Evolutionary conservation across 2,113 vertebrate genomes (phyloP), one percentile per base, ranked within the genome.

Genomic region (Ciconia maguari): DNA sequence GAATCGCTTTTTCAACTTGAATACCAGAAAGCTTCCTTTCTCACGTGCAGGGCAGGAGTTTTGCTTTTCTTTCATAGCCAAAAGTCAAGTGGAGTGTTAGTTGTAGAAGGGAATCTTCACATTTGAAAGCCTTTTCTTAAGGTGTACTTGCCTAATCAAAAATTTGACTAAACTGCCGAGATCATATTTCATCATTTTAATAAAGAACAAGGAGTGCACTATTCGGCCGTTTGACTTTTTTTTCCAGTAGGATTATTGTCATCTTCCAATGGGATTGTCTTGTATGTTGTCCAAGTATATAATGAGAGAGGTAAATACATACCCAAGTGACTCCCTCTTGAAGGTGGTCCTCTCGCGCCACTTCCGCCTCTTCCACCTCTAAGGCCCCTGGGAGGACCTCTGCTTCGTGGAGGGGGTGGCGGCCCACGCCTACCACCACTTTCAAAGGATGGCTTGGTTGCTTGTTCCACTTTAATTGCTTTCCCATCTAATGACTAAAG

Each of bases 381-480:
- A 24, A 98, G 98, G 64, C 99, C 99, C 98, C 99, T 98, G 57
- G 99, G 98, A 88, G 98, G 98, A 83, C 99, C 99, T 70, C 99
- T 98, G 97, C 99, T 99, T 93, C 99, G 98, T 64, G 99, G 98
- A 97, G 99, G 98, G 93, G 99, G 98, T 38, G 98, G 98, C 15
- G 98, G 99, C 58, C 99, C 99, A 81, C 99, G 99, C 46, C 99
- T 99, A 60, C 98, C 98, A 84, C 98, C 97, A 93, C 98, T 98
- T 97, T 99, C 99, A 98, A 99, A 99, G 91, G 99, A 98, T 91
- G 99, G 99, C 93, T 99, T 99, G 94, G 99, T 99, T 75, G 99
- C 99, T 98, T 99, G 99, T 96, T 99, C 99, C 88, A 99, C 99
- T 98, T 99, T 99, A 96, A 99, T 99, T 89, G 99, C 98, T 94